Conservation (phyloP, 37 sponge, comb jelly and placozoan species). For the Halichondria panicea region DNA sequence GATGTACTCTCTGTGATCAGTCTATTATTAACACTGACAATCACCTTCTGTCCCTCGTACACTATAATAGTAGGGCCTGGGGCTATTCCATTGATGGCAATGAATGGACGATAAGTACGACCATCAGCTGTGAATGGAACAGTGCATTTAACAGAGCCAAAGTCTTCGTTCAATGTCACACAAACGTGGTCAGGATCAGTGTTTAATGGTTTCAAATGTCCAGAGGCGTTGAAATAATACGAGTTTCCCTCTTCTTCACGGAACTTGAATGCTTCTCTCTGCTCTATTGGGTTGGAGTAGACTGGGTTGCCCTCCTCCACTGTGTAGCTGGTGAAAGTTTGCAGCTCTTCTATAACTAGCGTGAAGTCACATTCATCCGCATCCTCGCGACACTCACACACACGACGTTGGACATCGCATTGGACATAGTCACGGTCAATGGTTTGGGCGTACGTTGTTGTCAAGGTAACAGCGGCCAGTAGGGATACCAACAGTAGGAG, state of each 20-base stretch:
- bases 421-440: conserved; percentile 21
- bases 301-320: neutral
- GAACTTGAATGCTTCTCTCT: neutral
- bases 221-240: conserved; percentile 17
- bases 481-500: too few relatives aligned
- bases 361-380: conserved; percentile 34
- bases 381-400: conserved; percentile 24
- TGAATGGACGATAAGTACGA: conserved; percentile 29
- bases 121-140: conserved; percentile 48
- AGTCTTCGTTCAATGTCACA: conserved; percentile 8
- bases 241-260: conserved; percentile 3
- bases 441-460: too few relatives aligned
- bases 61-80: conserved; percentile 77
- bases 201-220: neutral
- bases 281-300: neutral
- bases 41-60: conserved; percentile 28
- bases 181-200: conserved; percentile 9
- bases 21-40: conserved; percentile 55
- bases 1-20: conserved; percentile 53
- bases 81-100: conserved; percentile 46
- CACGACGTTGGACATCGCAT: conserved; percentile 17
- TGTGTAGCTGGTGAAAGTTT: conserved; percentile 54
- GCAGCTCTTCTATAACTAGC: conserved; percentile 47
- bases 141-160: conserved; percentile 30
- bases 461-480: too few relatives aligned